phyloP scores from a whole-genome alignment of 2,888 invertebrate species.

The Drosophila ezoana region DNA sequence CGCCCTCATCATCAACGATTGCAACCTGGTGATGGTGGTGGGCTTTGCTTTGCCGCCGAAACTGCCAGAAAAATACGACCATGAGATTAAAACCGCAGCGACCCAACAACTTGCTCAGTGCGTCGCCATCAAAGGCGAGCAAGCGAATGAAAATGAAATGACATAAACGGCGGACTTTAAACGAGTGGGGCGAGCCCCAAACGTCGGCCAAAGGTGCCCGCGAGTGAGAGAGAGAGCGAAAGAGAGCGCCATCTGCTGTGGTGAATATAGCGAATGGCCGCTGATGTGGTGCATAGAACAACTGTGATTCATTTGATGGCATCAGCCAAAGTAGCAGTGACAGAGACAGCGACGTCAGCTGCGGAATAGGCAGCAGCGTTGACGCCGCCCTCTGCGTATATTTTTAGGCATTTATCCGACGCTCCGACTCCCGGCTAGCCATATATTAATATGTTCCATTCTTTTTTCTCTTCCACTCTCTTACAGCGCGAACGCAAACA shows the following conservation, averaged over 20 bases:
- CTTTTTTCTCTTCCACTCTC: slow-evolving; percentile 19
- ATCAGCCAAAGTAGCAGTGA: slow-evolving; percentile 32
- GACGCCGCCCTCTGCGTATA: slow-evolving; percentile 43
- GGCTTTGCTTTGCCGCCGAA: slow-evolving; percentile 58
- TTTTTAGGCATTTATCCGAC: slow-evolving; percentile 50
- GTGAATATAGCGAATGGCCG: slow-evolving; percentile 22
- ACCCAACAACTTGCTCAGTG: neutral
- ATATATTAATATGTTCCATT: slow-evolving; percentile 46
- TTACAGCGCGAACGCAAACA: slow-evolving; percentile 94
- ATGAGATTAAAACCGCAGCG: slow-evolving; percentile 38
- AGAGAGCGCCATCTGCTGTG: slow-evolving; percentile 23
- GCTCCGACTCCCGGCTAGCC: slow-evolving; percentile 35
- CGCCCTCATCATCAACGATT: slow-evolving; percentile 28
- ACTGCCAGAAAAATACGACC: slow-evolving; percentile 61
- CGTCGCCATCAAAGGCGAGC: slow-evolving; percentile 33
- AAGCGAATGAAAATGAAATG: slow-evolving; percentile 71
- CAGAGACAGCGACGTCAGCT: slow-evolving; percentile 19
- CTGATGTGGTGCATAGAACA: slow-evolving; percentile 47
- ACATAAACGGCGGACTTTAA: slow-evolving; percentile 45
- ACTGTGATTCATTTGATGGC: slow-evolving; percentile 55
- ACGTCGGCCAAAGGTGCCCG: slow-evolving; percentile 15
- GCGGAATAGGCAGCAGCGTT: slow-evolving; percentile 27
- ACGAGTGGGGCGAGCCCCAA: slow-evolving; percentile 31
- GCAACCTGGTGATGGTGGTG: slow-evolving; percentile 26
- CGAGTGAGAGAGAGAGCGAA: slow-evolving; percentile 15